Evolutionary conservation across 2,888 invertebrate genomes (phyloP).

Genomic region (Sminthurinus aureus): DNA sequence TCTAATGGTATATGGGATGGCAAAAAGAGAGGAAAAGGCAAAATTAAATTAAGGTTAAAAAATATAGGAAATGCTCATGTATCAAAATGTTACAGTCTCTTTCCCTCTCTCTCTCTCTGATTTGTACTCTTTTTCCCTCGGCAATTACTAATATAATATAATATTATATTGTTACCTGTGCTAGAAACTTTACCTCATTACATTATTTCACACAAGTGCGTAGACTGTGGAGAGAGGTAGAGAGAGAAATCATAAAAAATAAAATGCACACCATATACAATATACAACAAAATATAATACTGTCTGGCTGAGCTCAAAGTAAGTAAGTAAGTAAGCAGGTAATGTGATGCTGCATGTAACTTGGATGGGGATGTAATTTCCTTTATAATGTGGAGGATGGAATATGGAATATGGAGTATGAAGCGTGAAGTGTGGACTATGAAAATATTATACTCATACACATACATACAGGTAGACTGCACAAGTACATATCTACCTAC

Average conservation of each 20-base stretch:
- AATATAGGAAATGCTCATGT: slow-evolving; percentile 23
- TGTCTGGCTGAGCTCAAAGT: not conserved
- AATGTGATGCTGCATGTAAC: not conserved
- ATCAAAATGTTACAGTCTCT: not conserved
- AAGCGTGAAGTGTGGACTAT: slow-evolving; percentile 11
- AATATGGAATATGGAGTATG: not conserved
- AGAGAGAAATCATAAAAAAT: not conserved
- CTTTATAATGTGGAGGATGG: not conserved
- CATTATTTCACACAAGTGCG: slow-evolving; percentile 5
- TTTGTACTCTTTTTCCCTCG: not conserved
- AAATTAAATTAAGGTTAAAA: slow-evolving; percentile 18
- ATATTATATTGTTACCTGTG: not conserved
- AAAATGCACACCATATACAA: not conserved
- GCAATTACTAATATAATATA: not conserved
- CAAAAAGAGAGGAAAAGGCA: slow-evolving; percentile 14
- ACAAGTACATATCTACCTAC: not conserved
- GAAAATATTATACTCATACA: not conserved
- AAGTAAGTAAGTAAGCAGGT: too few species aligned
- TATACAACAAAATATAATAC: not conserved
- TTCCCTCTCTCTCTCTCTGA: not conserved
- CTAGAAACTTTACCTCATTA: slow-evolving; percentile 15
- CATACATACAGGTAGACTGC: not conserved
- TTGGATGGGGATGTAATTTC: not conserved
- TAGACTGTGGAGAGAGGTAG: not conserved
- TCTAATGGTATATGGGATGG: not conserved